phyloP scores from a whole-genome alignment of 1,140 invertebrate species.

The Tribolium castaneum region DNA sequence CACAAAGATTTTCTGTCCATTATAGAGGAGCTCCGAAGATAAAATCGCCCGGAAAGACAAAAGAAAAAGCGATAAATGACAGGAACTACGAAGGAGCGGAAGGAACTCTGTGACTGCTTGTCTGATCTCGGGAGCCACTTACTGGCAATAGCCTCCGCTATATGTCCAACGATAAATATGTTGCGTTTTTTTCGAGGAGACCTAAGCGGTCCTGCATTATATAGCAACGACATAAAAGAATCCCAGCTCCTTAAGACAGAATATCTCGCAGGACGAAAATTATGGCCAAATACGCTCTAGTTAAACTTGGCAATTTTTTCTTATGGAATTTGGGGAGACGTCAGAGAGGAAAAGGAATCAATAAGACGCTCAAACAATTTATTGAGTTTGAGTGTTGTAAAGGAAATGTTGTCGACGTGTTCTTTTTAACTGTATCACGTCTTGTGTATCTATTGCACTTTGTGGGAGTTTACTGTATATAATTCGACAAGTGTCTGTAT shows the following conservation, averaged over 20 bases:
- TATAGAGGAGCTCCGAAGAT: slow-evolving; percentile 44
- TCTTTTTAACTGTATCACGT: slow-evolving; percentile 33
- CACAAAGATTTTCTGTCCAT: slow-evolving; percentile 42
- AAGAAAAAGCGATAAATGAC: slow-evolving; percentile 52
- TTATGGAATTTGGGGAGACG: slow-evolving; percentile 12
- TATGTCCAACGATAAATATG: slow-evolving; percentile 32
- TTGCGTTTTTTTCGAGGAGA: slow-evolving; percentile 8
- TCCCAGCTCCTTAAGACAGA: not conserved
- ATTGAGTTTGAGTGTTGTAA: slow-evolving; percentile 28
- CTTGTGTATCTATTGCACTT: slow-evolving; percentile 30
- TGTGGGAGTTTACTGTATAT: slow-evolving; percentile 10
- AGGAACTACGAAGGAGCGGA: slow-evolving; percentile 47
- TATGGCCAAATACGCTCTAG: not conserved
- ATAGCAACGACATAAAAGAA: slow-evolving; percentile 1
- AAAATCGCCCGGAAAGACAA: slow-evolving; percentile 50
- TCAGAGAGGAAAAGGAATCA: not conserved
- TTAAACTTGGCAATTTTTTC: not conserved
- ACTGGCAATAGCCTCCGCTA: slow-evolving; percentile 44
- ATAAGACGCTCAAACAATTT: slow-evolving; percentile 28
- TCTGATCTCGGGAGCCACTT: slow-evolving; percentile 48
- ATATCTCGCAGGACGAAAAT: not conserved
- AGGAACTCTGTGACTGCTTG: slow-evolving; percentile 47
- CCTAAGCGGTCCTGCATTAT: slow-evolving; percentile 15
- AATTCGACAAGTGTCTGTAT: slow-evolving; percentile 31
- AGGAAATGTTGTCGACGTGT: slow-evolving; percentile 29